A percentile compares a stretch with the other conserved stretches of the same genome.
These are phyloP conservation scores for Meteorus sp. DNA, from an alignment of 1,140 invertebrate species.

Conservation along the genomic window DNA sequence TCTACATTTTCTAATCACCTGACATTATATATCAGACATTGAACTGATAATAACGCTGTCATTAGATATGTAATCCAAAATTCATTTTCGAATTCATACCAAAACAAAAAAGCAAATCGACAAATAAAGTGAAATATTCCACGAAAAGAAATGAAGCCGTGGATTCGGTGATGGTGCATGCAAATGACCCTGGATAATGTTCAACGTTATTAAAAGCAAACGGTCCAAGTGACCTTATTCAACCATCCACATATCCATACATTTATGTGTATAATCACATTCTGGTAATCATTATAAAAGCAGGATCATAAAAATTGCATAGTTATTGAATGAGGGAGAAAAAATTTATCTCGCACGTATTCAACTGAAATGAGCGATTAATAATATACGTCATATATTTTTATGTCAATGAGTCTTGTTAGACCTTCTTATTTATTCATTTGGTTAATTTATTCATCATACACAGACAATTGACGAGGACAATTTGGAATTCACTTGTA, in stretches of 20 bases:
- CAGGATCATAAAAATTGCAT: neutral
- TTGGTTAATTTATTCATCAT: too few relatives aligned
- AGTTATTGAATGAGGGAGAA: neutral
- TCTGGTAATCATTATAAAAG: neutral
- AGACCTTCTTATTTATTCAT: conserved; percentile 4
- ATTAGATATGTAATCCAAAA: neutral
- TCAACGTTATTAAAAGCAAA: conserved; percentile 4
- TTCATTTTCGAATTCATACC: too few relatives aligned
- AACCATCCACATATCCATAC: neutral
- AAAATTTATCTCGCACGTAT: conserved; percentile 6
- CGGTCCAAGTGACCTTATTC: conserved; percentile 11
- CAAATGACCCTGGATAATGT: conserved; percentile 7
- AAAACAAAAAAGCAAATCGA: too few relatives aligned
- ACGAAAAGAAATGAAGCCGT: neutral
- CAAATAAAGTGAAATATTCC: neutral
- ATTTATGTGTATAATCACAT: neutral
- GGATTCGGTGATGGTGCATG: conserved; percentile 14
- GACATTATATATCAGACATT: too few relatives aligned
- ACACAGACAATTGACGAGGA: neutral
- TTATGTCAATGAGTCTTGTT: conserved; percentile 1
- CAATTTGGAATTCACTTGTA: conserved; percentile 2
- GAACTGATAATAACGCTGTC: neutral
- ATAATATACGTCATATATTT: too few relatives aligned
- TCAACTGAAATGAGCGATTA: too few relatives aligned
- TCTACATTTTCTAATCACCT: too few relatives aligned